phyloP scores from a whole-genome alignment of 2,797 vertebrate genomes.

The Rhynchonycteris naso region DNA sequence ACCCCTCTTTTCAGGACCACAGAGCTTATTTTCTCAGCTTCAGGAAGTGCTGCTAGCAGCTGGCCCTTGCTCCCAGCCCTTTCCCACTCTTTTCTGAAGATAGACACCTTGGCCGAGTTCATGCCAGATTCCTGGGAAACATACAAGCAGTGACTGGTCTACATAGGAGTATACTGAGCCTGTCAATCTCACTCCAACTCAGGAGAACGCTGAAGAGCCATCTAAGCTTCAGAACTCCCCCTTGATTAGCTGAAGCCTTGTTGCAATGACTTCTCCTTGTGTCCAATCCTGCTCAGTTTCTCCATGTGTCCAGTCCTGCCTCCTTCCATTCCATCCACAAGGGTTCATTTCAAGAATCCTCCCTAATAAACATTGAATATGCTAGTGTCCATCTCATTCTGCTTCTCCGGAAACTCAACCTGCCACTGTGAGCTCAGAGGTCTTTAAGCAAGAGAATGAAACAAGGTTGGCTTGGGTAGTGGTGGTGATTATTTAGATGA shows the following conservation, averaged over 20 bases:
- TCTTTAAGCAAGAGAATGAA: not conserved
- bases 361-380: no score
- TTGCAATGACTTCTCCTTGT: not conserved
- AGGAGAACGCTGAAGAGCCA: not conserved
- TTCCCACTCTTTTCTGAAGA: not conserved
- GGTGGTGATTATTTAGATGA: not conserved
- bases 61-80: not conserved
- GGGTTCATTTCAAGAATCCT: not conserved
- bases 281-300: not conserved
- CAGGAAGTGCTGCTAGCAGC: not conserved
- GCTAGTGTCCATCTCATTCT: not conserved
- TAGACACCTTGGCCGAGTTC: not conserved
- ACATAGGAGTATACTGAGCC: not conserved
- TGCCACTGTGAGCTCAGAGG: not conserved
- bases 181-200: not conserved
- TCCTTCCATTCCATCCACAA: not conserved
- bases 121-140: not conserved
- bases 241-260: not conserved
- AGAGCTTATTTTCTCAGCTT: not conserved
- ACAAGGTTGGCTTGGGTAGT: not conserved
- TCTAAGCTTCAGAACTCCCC: not conserved
- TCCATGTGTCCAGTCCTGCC: not conserved
- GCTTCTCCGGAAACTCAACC: not conserved
- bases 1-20: not conserved
- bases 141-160: not conserved